A percentile compares a stretch with the other conserved stretches of the same genome.
Conservation (phyloP, 2,113 vertebrate species). For the Nothoprocta perdicaria region DNA sequence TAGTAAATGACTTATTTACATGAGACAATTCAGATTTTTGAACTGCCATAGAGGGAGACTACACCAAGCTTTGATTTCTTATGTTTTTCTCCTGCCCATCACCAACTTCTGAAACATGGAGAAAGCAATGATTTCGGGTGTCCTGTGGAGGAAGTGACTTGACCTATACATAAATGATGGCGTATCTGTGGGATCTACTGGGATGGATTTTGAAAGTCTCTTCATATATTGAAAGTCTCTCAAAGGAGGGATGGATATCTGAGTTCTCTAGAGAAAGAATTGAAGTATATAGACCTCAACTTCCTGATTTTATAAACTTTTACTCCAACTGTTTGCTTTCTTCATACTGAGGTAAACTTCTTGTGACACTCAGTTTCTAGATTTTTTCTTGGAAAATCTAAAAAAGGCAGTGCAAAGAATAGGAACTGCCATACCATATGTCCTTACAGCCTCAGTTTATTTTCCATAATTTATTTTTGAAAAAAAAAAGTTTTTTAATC, state of each 20-base stretch:
- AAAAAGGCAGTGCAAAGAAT: not conserved
- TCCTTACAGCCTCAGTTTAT: not conserved
- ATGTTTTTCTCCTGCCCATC: not conserved
- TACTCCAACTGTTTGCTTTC: not conserved
- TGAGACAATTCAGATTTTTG: not conserved
- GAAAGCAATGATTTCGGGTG: not conserved
- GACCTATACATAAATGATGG: not conserved
- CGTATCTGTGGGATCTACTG: not conserved
- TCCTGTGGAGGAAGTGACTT: not conserved
- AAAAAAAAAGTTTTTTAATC: slow-evolving; percentile 4
- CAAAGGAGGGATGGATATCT: not conserved
- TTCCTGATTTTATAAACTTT: not conserved
- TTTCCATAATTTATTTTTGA: not conserved
- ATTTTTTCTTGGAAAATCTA: not conserved
- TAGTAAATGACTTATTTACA: not conserved
- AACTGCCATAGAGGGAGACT: not conserved
- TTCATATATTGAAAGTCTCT: not conserved
- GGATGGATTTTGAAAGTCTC: not conserved
- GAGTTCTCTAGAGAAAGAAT: not conserved
- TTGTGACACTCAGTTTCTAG: not conserved
- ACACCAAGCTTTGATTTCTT: not conserved
- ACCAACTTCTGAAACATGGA: not conserved
- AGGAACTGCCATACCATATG: not conserved
- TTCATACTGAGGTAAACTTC: not conserved
- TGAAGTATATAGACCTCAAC: not conserved